Base-by-base conservation (phyloP, 1,140 invertebrate genomes). In the Drosophila virilis region DNA sequence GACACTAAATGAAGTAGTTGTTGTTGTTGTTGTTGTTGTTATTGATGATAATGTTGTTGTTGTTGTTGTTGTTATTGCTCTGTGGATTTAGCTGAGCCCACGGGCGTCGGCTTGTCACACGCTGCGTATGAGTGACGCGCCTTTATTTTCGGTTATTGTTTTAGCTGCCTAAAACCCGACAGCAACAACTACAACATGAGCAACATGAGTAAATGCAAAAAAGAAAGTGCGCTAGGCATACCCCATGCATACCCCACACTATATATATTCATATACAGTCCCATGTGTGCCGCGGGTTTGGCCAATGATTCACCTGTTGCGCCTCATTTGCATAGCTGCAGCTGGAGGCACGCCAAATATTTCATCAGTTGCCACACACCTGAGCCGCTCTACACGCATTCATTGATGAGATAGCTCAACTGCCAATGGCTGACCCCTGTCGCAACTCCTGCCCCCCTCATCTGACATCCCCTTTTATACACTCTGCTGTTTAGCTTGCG, bases 111-210 rank as follows among this genome's bases (percentile, higher is more conserved):
- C 80, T 57, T 80, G 84, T 80, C 77, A 83, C 77, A 89, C 84
- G 84, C 77, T 84, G 84, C 84, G 84, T 89, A 88, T 88, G 84
- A 88, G 84, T 88, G 84, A 88, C 84, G 80, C 84, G 84, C 84
- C 84, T 88, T 88, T 88, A 88, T 88, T 88, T 88, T 86, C 69
- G 84, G 84, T 80, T 84, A 88, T 88, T 88, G 83, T 88, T 88
- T 88, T 89, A 86, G 84, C 84, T 59, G 76, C 76, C 73, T 77
- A 84, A 84, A 83, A 78, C 51, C 28, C 60, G 32, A 58, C 57
- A 73, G 46, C 13, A 35, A 28, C 38, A 32, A 45, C 22, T 15
- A 40, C 55, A 32, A 15, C 52, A 17, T 8, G 1, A 38, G 15
- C 35, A 40, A 42, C 17, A 37, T 13, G 17, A 59, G 28, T 7